Base-by-base conservation (phyloP, 2,797 vertebrate genomes). In the Jordanella pulchra region DNA sequence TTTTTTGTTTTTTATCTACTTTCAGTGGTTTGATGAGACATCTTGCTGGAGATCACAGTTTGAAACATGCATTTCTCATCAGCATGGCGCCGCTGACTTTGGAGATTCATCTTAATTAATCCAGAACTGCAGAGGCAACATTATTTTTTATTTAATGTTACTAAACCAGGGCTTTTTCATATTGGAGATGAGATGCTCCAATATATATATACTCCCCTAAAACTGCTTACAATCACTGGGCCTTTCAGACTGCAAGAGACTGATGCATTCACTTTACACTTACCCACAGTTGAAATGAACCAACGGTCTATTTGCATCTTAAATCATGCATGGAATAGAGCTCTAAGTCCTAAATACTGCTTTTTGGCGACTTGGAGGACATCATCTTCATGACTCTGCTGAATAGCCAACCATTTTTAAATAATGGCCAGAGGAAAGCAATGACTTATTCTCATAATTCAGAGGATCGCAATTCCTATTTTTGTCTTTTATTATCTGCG, bases 21-120 rank as follows among this genome's bases (percentile, higher is more conserved):
- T 86, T 68, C 78, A 94, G 93, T 93, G 86, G 93, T 94, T 73
- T 94, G 89, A 94, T 77, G 65, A 61, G 75, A 80, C 69, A 0
- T 47, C 35, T 74, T 25, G 27, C 27, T 53, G 75, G 70, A 78
- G 65, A 54, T 23, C 18, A 58, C 60, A 48, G 67, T 71, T 84
- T 67, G 67, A 76, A 65, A 72, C 67, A 27, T 12, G 4, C 42
- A 51, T 75, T 78, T 51, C 30, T 78, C 67, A 54, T 76, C 73
- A n/a, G 54, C 65, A 51, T 39, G 73, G 61, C 48, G 23, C 79
- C 56, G 66, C 60, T 66, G 73, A 79, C 69, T 69, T 23, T 81
- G 75, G 54, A 76, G 83, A 83, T 82, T 79, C 60, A 58, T 72
- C 70, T 51, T 27, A 78, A 81, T 67, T 74, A 72, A 69, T 53